Conservation (phyloP, 2,888 invertebrate genomes). For the Campoplex nolae region DNA sequence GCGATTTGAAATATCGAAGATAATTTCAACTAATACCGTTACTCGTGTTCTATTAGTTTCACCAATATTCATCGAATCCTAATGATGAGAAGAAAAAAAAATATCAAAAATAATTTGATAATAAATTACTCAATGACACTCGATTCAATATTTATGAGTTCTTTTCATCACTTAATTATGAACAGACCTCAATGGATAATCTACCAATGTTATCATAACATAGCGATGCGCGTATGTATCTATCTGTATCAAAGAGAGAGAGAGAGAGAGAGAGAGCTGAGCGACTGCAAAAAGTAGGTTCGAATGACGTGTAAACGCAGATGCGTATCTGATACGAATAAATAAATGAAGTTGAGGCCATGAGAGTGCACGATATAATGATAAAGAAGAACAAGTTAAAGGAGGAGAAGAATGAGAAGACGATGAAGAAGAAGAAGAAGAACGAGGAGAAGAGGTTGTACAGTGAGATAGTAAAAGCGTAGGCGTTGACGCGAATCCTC, state of each 20-base stretch:
- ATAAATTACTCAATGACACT: not conserved
- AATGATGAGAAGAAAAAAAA: not conserved
- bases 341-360: slow-evolving; percentile 40
- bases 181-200: slow-evolving; percentile 6
- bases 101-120: too few species aligned
- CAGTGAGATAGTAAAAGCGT: not conserved
- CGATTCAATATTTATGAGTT: not conserved
- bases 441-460: not conserved
- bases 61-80: not conserved
- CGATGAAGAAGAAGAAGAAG: slow-evolving; percentile 9
- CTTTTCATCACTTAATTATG: slow-evolving; percentile 23
- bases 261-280: slow-evolving; percentile 19
- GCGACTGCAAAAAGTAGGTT: slow-evolving; percentile 19
- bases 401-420: not conserved
- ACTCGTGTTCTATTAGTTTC: not conserved
- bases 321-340: slow-evolving; percentile 52
- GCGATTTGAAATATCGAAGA: not conserved
- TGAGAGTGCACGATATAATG: slow-evolving; percentile 3
- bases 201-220: slow-evolving; percentile 8
- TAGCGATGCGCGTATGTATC: slow-evolving; percentile 3
- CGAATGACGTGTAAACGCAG: slow-evolving; percentile 20
- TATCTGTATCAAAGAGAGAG: not conserved
- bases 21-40: not conserved
- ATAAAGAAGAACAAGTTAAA: slow-evolving; percentile 5
- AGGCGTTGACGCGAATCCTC: slow-evolving; percentile 40